Base-by-base conservation (phyloP, 2,888 invertebrate species). In the Taphrorychus bicolor region DNA sequence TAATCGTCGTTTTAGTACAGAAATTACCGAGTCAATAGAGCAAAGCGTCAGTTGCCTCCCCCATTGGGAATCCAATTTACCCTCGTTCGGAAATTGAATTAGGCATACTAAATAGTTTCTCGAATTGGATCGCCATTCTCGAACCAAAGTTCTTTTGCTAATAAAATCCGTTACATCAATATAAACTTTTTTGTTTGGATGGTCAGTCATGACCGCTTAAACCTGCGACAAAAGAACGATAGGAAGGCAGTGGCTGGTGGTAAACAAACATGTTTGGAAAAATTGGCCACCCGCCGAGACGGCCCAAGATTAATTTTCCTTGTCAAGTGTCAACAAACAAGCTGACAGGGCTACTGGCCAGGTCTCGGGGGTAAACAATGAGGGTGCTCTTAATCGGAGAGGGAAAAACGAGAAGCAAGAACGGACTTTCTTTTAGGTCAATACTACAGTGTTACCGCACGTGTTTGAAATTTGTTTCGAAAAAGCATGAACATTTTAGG, bases 1-100 rank as follows among this genome's bases (percentile, higher is more conserved):
- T 69, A 69, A 69, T 69, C 64, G 69, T 56, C 60, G 63, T 66
- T 59, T 65, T 66, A 68, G 68, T 63, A 42, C 48, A n/a, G 59
- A 59, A 68, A 68, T 68, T 62, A 68, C 63, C 58, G 63, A 63
- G 57, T 56, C 57, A 49, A 60, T 53, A 14, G 41, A 17, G 42
- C 32, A 17, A 32, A 48, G 59, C 49, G 59, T 59, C 59, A 59
- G 49, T 60, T 40, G 41, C 57, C 18, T 3, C 42, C 42, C 21
- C 42, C 57, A 5, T 18, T 5, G 54, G 24, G 54, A 22, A 5
- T 22, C 54, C 24, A 14, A 11, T 54, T 22, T 54, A 54, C 24
- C 17, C 54, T 54, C 54, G 32, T 11, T 17, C 45, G 2, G n/a
- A 17, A 54, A 54, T 32, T 16, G 51, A 54, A 54, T 54, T 54